Base-by-base conservation (phyloP, 1,140 invertebrate genomes). In the Antheraea mylitta region DNA sequence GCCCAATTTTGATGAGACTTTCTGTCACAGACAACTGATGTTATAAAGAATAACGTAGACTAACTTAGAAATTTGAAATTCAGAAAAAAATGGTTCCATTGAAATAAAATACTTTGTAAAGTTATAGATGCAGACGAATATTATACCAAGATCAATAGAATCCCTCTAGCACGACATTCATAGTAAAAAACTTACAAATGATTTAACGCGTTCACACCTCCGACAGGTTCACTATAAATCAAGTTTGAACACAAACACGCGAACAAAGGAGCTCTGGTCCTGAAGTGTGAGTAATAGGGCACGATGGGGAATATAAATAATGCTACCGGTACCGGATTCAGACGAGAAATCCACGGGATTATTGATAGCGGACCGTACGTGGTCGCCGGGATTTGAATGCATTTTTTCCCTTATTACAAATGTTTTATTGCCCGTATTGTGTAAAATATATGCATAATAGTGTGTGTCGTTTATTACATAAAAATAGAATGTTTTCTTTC, bases 231-330 rank as follows among this genome's bases (percentile, higher is more conserved):
- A 19, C 67, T 48, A 69, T 70, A 73, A 68, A 71, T 74, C 71
- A 73, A 58, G 61, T 48, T 59, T 19, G 37, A 16, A 37, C 69
- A 70, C 63, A 67, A 45, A 60, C 67, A 70, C 61, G 45, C 72
- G 78, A 70, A 80, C 78, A 80, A 78, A 76, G 74, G 72, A 63
- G 67, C 59, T 60, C 71, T 81, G 79, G 66, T 72, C 71, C 38
- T 79, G 79, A 81, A 76, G 74, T 76, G 75, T 76, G 74, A 78
- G 68, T 75, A 76, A 78, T 78, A 74, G 71, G 74, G 63, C 71
- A 63, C 73, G 72, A 68, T 64, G 67, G 71, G 67, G 71, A 73
- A 69, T 53, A 68, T 65, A 65, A 72, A 72, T 66, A 72, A 65
- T 30, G 18, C 38, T 8, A 16, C 61, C 30, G 30, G 61, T 18